Evolutionary conservation across 2,797 vertebrate species (phyloP).

Genomic region (Erethizon dorsatum): DNA sequence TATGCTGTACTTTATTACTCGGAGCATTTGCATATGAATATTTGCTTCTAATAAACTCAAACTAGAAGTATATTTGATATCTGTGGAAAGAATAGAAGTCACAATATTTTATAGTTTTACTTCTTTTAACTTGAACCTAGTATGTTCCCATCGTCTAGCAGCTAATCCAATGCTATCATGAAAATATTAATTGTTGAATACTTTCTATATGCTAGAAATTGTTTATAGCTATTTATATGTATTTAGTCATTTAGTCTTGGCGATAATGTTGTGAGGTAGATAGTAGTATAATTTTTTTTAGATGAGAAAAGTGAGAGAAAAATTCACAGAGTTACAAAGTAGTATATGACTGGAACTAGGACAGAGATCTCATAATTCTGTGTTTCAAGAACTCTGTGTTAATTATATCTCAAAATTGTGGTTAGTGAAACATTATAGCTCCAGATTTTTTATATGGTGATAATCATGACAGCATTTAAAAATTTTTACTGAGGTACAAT

Average conservation of each 20-base stretch:
- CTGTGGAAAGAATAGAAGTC: conserved; percentile 1
- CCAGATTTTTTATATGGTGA: not conserved
- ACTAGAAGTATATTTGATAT: not conserved
- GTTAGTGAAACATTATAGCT: not conserved
- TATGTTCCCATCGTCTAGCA: conserved; percentile 5
- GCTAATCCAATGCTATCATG: not conserved
- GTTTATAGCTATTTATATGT: not conserved
- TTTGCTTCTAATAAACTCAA: not conserved
- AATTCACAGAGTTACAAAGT: not conserved
- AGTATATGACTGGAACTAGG: not conserved
- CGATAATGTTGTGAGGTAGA: not conserved
- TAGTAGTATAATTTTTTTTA: not conserved
- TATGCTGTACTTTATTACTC: not conserved
- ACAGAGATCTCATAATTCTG: not conserved
- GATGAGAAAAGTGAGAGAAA: not conserved
- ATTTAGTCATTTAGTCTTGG: conserved; percentile 33
- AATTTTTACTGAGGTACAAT: not conserved
- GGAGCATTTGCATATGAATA: not conserved
- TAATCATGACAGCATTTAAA: not conserved
- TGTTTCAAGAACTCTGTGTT: not conserved
- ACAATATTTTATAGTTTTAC: not conserved
- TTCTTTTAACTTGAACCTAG: conserved; percentile 11
- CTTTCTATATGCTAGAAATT: not conserved
- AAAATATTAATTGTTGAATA: conserved; percentile 39
- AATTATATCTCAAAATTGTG: not conserved